Evolutionary conservation across 2,113 vertebrate genomes (phyloP).

Genomic region (Prionailurus bengalensis): DNA sequence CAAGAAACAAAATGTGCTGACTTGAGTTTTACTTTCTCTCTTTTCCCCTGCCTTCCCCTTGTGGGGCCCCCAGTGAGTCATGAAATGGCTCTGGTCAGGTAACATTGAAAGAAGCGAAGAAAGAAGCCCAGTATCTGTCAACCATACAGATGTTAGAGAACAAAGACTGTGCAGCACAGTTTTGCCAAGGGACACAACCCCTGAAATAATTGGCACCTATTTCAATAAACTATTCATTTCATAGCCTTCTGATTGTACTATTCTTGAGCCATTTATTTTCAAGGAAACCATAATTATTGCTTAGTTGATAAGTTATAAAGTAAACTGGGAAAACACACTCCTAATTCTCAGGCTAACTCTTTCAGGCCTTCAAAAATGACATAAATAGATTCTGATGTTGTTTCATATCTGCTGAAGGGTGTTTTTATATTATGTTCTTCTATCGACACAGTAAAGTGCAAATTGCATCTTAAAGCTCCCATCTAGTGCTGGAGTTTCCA

Average conservation of each 20-base stretch:
- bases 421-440: slow-evolving; percentile 62
- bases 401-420: slow-evolving; percentile 56
- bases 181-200: slow-evolving; percentile 12
- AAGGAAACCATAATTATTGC: slow-evolving; percentile 70
- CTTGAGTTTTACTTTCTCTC: slow-evolving; percentile 59
- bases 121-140: slow-evolving; percentile 1
- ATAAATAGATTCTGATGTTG: slow-evolving; percentile 55
- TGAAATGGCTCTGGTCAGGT: slow-evolving; percentile 51
- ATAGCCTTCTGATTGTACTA: slow-evolving; percentile 60
- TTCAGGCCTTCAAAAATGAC: slow-evolving; percentile 38
- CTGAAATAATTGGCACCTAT: slow-evolving; percentile 51
- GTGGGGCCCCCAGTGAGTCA: background rate
- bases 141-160: background rate
- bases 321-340: slow-evolving; percentile 38
- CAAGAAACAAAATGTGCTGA: slow-evolving; percentile 77
- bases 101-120: slow-evolving; percentile 14
- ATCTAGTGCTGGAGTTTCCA: slow-evolving; percentile 28
- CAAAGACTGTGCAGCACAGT: background rate
- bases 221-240: slow-evolving; percentile 54
- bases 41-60: background rate
- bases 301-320: slow-evolving; percentile 67
- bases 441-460: slow-evolving; percentile 29
- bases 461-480: slow-evolving; percentile 55
- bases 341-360: slow-evolving; percentile 63
- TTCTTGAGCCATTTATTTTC: slow-evolving; percentile 67